Conservation (phyloP, 1,140 invertebrate species). For the Odontomachus brunneus region DNA sequence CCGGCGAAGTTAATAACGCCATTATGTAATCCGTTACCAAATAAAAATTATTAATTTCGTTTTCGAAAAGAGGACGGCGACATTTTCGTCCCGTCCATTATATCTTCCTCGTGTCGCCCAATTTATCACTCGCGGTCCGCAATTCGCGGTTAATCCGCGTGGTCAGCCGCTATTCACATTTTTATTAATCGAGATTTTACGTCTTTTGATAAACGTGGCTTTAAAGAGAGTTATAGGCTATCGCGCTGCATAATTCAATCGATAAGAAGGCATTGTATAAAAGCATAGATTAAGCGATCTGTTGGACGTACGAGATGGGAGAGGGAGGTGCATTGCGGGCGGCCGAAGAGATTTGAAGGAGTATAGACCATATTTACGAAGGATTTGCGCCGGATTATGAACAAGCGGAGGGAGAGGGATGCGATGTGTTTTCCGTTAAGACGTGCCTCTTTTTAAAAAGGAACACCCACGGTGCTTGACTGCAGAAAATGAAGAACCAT, state of each 20-base stretch:
- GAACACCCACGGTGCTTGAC: constrained; percentile 43
- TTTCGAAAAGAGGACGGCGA: neutral
- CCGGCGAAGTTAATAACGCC: neutral
- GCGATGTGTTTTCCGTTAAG: constrained; percentile 45
- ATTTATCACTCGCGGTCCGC: constrained; percentile 2
- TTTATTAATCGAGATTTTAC: neutral
- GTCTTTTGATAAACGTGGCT: neutral
- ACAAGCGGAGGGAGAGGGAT: neutral
- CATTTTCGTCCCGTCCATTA: neutral
- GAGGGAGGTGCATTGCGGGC: neutral
- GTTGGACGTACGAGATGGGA: neutral
- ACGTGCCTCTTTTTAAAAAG: constrained; percentile 36
- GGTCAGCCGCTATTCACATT: neutral
- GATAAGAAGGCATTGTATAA: constrained; percentile 11
- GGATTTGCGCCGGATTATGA: constrained; percentile 46
- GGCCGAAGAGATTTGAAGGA: constrained; percentile 8
- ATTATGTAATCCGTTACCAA: neutral
- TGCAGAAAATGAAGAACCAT: constrained; percentile 35
- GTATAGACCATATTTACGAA: constrained; percentile 44
- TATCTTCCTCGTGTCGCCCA: neutral
- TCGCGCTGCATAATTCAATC: neutral
- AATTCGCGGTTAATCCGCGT: neutral
- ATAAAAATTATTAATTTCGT: constrained; percentile 10
- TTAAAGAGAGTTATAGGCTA: neutral
- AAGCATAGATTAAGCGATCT: constrained; percentile 17